These are phyloP conservation scores for Hydractinia symbiolongicarpus DNA, from an alignment of 30 jellyfish, hydroid and myxozoan genomes.

Conservation along the genomic window DNA sequence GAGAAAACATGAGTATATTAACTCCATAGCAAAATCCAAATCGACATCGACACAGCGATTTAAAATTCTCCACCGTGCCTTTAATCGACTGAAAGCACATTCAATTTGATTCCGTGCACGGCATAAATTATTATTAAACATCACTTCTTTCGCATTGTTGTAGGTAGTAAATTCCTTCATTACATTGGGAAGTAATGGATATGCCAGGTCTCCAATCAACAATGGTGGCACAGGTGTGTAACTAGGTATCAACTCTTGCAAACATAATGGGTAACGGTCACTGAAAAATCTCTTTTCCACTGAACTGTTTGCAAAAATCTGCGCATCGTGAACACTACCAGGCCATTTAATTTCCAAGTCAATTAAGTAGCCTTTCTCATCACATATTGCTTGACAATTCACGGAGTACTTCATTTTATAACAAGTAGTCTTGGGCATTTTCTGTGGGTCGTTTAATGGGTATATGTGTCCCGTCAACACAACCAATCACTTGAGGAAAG, in stretches of 20 bases:
- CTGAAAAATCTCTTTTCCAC: slow-evolving; percentile 29
- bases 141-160: slow-evolving; percentile 19
- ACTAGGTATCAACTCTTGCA: slow-evolving; percentile 40
- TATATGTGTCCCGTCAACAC: slow-evolving; percentile 75
- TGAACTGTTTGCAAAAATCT: slow-evolving; percentile 40
- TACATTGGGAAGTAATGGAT: not conserved
- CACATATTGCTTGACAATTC: slow-evolving; percentile 65
- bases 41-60: slow-evolving; percentile 4
- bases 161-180: too few species aligned
- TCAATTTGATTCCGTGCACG: slow-evolving; percentile 30
- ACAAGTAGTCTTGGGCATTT: slow-evolving; percentile 63
- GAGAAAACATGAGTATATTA: slow-evolving; percentile 9
- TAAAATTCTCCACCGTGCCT: slow-evolving; percentile 24
- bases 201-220: slow-evolving; percentile 67
- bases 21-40: not conserved
- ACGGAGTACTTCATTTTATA: slow-evolving; percentile 52
- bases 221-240: slow-evolving; percentile 48
- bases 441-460: slow-evolving; percentile 58
- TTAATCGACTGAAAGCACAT: slow-evolving; percentile 33
- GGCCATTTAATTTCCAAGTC: too few species aligned
- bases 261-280: slow-evolving; percentile 26
- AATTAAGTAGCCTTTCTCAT: slow-evolving; percentile 36
- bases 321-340: not conserved
- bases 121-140: slow-evolving; percentile 4
- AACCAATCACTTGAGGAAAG: slow-evolving; percentile 65